Base-by-base conservation (phyloP, 2,113 vertebrate genomes). In the Nothobranchius furzeri region DNA sequence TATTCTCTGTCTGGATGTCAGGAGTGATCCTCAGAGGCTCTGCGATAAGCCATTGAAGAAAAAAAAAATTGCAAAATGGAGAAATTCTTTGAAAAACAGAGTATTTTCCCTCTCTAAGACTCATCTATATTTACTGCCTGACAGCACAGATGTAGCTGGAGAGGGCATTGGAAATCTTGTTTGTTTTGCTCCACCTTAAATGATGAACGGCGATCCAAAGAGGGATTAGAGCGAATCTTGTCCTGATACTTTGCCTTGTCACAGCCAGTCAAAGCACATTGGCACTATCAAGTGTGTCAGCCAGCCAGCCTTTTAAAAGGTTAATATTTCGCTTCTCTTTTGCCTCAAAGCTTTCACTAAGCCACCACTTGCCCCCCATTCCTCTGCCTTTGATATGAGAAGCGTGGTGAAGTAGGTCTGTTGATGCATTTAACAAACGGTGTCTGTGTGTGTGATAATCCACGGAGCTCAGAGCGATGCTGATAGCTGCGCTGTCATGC, bases 261-360 rank as follows among this genome's bases (percentile, higher is more conserved):
- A 78, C 51, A 81, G 58, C 79, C 62, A 63, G 55, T 73, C 79
- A 54, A 1, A 56, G 75, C 66, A 69, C 71, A 78, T 51, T 75
- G 83, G 65, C 83, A 72, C 73, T 61, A 76, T 83, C 60, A 35
- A 68, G 75, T 58, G 58, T 67, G 77, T 79, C 75, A 75, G 75
- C 61, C 67, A 66, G 55, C 59, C 59, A 78, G 59, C 52, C 66
- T 73, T 84, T 84, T 64, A 74, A 72, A 77, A 84, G 76, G 83
- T 83, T 88, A 76, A 87, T 82, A 86, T 86, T 88, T 87, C 80
- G 79, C 49, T 43, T 79, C 76, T 72, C 56, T 54, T 88, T 87
- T 78, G 80, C 83, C 79, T 90, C 85, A 85, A 69, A 87, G 85
- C 74, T 71, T 59, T 17, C 43, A 12, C 77, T 83, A 78, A 84